A percentile compares a stretch with the other conserved stretches of the same genome.
These are phyloP conservation scores for Morbakka virulenta DNA, from an alignment of 30 jellyfish, hydroid and myxozoan genomes.

Conservation along the genomic window DNA sequence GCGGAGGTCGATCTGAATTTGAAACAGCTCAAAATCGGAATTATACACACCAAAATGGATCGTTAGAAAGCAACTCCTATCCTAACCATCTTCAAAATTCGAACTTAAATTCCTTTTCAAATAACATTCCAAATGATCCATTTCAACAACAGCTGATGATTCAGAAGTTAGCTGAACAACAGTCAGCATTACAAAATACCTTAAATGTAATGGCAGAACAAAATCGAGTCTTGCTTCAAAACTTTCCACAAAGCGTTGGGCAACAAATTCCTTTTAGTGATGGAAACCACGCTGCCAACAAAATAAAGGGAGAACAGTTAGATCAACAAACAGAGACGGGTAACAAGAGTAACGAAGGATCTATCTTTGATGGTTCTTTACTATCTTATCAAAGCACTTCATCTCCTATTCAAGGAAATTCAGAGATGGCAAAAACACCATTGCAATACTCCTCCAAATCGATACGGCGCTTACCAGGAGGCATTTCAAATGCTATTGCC, in stretches of 20 bases:
- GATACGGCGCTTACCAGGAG: slow-evolving; percentile 62
- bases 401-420: neutral
- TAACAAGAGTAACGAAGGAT: neutral
- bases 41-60: neutral
- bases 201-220: slow-evolving; percentile 55
- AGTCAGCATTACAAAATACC: slow-evolving; percentile 58
- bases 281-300: neutral
- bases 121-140: slow-evolving; percentile 39
- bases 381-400: neutral
- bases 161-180: slow-evolving; percentile 68
- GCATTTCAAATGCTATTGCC: slow-evolving; percentile 47
- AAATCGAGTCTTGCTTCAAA: neutral
- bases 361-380: neutral
- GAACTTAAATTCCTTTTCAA: too few relatives aligned
- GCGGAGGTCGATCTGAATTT: slow-evolving; percentile 14
- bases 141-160: slow-evolving; percentile 48
- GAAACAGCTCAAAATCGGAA: neutral
- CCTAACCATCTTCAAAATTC: neutral
- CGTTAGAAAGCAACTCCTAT: neutral
- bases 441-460: slow-evolving; percentile 38
- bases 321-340: neutral
- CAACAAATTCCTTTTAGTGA: neutral
- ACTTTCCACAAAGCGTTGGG: neutral
- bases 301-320: neutral
- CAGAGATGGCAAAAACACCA: neutral